phyloP scores from a whole-genome alignment of 1,140 invertebrate species.

The Macrostomum lignano region DNA sequence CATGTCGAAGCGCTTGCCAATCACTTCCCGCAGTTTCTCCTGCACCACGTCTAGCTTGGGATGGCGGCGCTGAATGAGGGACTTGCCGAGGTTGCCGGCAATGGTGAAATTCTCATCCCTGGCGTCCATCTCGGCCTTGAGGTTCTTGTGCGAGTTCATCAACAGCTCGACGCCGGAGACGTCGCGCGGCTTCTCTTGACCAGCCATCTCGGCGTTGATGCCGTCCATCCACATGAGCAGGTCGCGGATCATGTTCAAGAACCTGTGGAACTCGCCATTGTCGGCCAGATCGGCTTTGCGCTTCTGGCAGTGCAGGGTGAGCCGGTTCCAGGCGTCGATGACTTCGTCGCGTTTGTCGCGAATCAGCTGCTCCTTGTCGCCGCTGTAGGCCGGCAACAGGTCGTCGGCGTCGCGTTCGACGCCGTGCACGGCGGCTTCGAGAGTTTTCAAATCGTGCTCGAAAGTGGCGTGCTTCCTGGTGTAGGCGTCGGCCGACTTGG shows the following conservation, averaged over 20 bases:
- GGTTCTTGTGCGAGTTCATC: conserved; percentile 95
- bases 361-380: conserved; percentile 79
- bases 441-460: conserved; percentile 63
- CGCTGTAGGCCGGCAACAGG: conserved; percentile 74
- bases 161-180: conserved; percentile 87
- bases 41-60: conserved; percentile 48
- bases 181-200: conserved; percentile 82
- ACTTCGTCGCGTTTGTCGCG: conserved; percentile 75
- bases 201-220: conserved; percentile 82
- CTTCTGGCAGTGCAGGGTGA: conserved; percentile 55
- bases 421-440: conserved; percentile 61
- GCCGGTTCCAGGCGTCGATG: conserved; percentile 64
- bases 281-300: conserved; percentile 56
- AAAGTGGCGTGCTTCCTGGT: conserved; percentile 69
- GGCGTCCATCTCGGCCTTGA: conserved; percentile 94
- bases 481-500: conserved; percentile 59
- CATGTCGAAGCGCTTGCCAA: conserved; percentile 59
- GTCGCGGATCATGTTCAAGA: conserved; percentile 87
- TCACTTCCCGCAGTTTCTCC: background rate
- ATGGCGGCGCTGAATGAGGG: conserved; percentile 67
- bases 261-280: conserved; percentile 75
- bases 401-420: conserved; percentile 68
- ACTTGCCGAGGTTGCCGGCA: conserved; percentile 74
- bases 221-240: conserved; percentile 97
- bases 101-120: conserved; percentile 81